Conservation (phyloP, 2,113 vertebrate genomes). For the Microtus oregoni region DNA sequence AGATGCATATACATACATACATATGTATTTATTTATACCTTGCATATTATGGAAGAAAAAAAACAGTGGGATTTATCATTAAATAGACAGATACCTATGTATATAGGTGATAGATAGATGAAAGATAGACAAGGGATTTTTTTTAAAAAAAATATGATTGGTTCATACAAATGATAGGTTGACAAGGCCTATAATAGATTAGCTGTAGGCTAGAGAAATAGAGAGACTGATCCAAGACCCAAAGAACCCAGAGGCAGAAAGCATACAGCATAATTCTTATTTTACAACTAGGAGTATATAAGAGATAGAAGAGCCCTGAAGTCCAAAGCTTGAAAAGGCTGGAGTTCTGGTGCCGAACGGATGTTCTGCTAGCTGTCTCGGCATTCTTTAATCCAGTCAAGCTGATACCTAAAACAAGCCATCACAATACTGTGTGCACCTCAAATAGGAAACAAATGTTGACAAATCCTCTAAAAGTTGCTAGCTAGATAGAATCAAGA, state of each 20-base stretch:
- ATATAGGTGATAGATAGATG: not conserved
- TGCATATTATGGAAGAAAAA: not conserved
- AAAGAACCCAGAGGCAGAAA: not conserved
- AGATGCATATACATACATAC: no score
- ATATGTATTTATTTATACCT: not conserved
- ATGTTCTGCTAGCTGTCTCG: not conserved
- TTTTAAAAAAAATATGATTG: not conserved
- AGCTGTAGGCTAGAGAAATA: not conserved
- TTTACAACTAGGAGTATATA: not conserved
- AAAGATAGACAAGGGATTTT: not conserved
- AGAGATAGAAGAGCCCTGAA: not conserved
- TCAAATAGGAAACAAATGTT: slow-evolving; percentile 51
- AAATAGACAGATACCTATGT: not conserved
- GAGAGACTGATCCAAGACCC: not conserved
- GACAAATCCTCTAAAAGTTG: not conserved
- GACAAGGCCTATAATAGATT: not conserved
- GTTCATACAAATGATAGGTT: not conserved
- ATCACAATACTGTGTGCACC: not conserved
- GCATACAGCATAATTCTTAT: not conserved
- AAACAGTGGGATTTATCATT: not conserved
- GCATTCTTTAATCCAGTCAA: not conserved
- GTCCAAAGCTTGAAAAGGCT: not conserved
- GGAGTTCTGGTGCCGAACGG: not conserved
- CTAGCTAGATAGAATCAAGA: not conserved
- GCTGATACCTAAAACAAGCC: not conserved